Conservation (phyloP, 2,113 vertebrate genomes). For the Daphoenositta chrysoptera region DNA sequence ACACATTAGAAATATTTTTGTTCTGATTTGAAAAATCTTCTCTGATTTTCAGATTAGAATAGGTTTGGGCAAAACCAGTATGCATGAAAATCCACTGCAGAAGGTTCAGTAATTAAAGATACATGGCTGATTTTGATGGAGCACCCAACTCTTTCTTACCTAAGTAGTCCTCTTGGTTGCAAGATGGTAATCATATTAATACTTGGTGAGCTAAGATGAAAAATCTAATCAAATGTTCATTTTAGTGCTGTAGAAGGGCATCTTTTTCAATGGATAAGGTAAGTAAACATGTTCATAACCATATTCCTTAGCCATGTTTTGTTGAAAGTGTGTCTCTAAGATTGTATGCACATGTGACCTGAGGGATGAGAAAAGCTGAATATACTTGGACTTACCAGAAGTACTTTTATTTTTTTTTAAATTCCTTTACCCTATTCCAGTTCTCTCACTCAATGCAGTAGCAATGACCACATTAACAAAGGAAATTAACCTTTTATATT, state of each 20-base stretch:
- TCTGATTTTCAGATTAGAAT: not conserved
- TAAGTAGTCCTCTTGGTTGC: not conserved
- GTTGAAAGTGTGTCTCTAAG: not conserved
- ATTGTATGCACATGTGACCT: not conserved
- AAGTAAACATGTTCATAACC: not conserved
- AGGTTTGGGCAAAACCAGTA: not conserved
- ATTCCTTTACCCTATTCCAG: not conserved
- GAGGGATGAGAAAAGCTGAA: not conserved
- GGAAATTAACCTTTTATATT: not conserved
- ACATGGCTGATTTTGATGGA: not conserved
- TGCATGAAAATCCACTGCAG: not conserved
- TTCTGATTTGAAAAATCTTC: not conserved
- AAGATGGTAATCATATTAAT: not conserved
- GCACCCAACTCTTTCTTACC: not conserved
- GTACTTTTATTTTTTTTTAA: not conserved
- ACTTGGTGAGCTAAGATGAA: not conserved
- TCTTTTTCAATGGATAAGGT: not conserved
- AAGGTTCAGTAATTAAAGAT: not conserved
- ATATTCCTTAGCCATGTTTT: not conserved
- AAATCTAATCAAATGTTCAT: not conserved
- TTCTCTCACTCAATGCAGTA: not conserved
- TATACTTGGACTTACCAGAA: not conserved
- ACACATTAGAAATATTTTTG: not conserved
- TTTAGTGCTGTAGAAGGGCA: not conserved
- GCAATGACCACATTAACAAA: not conserved